Conservation (phyloP, 1,140 invertebrate species). For the Drosophila asahinai region DNA sequence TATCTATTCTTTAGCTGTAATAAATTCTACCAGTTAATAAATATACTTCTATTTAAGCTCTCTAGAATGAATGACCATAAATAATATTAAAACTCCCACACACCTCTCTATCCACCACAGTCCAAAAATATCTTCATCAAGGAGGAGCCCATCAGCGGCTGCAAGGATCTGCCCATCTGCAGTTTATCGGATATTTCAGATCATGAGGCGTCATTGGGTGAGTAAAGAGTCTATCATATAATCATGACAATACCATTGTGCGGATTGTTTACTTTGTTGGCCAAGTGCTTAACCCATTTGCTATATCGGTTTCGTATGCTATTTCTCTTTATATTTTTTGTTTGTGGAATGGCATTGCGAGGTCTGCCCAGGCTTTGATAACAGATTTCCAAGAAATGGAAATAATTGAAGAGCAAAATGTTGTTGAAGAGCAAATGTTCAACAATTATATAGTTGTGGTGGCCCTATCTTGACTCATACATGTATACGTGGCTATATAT, state of each 20-base stretch:
- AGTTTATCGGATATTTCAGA: conserved; percentile 84
- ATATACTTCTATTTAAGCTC: not conserved
- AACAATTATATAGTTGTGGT: conserved; percentile 39
- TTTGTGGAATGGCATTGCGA: conserved; percentile 43
- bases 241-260: conserved; percentile 18
- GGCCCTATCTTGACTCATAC: conserved; percentile 53
- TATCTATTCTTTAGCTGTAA: not conserved
- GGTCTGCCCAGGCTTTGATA: conserved; percentile 52
- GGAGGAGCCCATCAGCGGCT: conserved; percentile 76
- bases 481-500: conserved; percentile 13
- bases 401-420: conserved; percentile 78
- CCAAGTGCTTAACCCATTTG: conserved; percentile 45
- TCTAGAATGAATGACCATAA: not conserved
- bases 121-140: conserved; percentile 79
- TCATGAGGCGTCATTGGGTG: conserved; percentile 81
- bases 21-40: no score
- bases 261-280: conserved; percentile 21
- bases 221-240: conserved; percentile 40
- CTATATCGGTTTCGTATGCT: conserved; percentile 39
- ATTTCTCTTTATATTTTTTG: conserved; percentile 18
- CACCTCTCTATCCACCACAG: conserved; percentile 12
- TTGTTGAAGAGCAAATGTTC: conserved; percentile 58
- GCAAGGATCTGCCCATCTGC: conserved; percentile 74
- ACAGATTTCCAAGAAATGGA: conserved; percentile 68
- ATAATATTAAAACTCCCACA: not conserved